Evolutionary conservation across 2,888 invertebrate genomes (phyloP).

Genomic region (Cephus nigrinus): DNA sequence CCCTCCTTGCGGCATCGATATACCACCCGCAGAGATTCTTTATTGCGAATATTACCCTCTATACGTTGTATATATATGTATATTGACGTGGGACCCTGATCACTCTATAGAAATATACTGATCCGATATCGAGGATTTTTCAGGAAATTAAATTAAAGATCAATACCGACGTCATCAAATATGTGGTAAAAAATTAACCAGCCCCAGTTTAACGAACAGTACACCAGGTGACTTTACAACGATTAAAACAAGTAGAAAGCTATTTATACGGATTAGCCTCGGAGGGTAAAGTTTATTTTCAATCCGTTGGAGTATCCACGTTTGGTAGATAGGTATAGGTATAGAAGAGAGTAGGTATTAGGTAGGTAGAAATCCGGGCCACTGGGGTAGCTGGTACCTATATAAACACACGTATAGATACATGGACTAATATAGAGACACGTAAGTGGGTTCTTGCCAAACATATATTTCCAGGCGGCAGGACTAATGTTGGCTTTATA

Average conservation of each 20-base stretch:
- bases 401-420: not conserved
- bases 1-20: not conserved
- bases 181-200: not conserved
- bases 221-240: not conserved
- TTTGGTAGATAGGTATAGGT: not conserved
- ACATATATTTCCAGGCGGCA: conserved; percentile 21
- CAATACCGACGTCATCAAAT: not conserved
- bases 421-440: not conserved
- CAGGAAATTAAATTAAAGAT: not conserved
- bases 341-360: not conserved
- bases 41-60: not conserved
- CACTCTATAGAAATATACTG: not conserved
- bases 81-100: not conserved
- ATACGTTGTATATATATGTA: not conserved
- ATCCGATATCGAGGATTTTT: not conserved
- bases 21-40: not conserved
- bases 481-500: conserved; percentile 53
- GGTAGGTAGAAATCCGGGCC: not conserved
- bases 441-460: conserved; percentile 10
- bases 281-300: conserved; percentile 51
- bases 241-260: conserved; percentile 41
- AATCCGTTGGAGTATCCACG: conserved; percentile 43
- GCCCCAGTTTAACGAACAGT: not conserved
- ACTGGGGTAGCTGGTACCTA: not conserved
- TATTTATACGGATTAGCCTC: conserved; percentile 49